Percentiles rank a stretch among this genome's conserved stretches.
Conservation (phyloP, 1,140 invertebrate species). For the Leptonema lineaticorne region DNA sequence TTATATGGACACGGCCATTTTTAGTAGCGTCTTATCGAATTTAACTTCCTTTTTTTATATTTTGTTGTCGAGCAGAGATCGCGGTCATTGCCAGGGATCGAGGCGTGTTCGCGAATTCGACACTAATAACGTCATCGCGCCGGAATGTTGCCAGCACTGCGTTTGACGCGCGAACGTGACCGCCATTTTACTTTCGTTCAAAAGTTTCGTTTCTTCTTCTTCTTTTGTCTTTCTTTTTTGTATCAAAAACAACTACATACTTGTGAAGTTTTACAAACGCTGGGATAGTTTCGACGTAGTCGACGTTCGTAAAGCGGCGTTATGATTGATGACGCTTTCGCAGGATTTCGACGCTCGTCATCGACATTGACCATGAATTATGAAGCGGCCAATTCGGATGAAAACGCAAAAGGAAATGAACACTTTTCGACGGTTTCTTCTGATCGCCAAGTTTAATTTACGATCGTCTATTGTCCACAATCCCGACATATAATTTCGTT, state of each 20-base stretch:
- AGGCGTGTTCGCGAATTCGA: neutral
- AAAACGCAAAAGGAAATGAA: neutral
- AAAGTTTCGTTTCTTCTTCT: neutral
- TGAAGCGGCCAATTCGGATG: too few species aligned
- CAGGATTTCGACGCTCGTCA: neutral
- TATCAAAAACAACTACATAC: neutral
- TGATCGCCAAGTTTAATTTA: too few species aligned
- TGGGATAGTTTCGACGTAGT: too few species aligned
- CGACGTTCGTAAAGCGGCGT: too few species aligned
- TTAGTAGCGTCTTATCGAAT: too few species aligned
- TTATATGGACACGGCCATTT: neutral
- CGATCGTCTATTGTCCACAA: too few species aligned
- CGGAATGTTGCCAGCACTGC: neutral
- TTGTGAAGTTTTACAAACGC: too few species aligned
- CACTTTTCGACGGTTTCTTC: too few species aligned
- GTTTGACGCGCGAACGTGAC: neutral
- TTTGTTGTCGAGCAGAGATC: neutral
- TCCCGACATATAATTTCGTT: too few species aligned
- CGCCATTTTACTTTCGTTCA: neutral
- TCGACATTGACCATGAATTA: constrained; percentile 5
- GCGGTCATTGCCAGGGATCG: neutral
- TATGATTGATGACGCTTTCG: constrained; percentile 2
- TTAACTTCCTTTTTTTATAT: neutral
- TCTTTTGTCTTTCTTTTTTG: neutral
- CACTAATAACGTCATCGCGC: neutral